Evolutionary conservation across 2,797 vertebrate species (phyloP).

Genomic region (Discoglossus pictus): DNA sequence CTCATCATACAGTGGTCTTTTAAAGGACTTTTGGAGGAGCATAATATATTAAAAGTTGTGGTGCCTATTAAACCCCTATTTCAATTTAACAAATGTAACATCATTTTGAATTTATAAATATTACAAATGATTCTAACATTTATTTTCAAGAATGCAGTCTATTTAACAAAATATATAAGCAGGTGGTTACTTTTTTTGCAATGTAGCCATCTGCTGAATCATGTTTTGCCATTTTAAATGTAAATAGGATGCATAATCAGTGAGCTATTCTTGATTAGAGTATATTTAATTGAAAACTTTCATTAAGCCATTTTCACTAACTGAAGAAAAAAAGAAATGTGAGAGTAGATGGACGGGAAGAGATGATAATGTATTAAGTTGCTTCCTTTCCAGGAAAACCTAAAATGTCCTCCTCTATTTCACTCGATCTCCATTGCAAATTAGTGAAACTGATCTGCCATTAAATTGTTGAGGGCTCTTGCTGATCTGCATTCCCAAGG

Average conservation of each 20-base stretch:
- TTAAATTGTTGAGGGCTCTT: constrained; percentile 12
- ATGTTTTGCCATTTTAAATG: neutral
- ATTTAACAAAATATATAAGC: neutral
- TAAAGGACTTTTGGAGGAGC: too few species aligned
- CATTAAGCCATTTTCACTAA: neutral
- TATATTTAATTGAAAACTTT: constrained; percentile 9
- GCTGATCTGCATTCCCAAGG: constrained; percentile 18
- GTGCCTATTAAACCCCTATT: too few species aligned
- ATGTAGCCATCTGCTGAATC: constrained; percentile 7
- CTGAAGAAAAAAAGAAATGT: constrained; percentile 14
- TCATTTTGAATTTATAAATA: too few species aligned
- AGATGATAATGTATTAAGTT: constrained; percentile 22
- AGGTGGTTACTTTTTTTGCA: neutral
- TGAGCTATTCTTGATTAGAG: neutral
- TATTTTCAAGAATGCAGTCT: neutral
- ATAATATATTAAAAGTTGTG: too few species aligned
- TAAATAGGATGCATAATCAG: constrained; percentile 1
- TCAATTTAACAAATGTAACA: too few species aligned
- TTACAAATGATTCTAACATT: too few species aligned
- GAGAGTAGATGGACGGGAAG: constrained; percentile 1
- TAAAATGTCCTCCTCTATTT: constrained; percentile 33
- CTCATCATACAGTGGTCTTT: too few species aligned
- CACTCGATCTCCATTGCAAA: constrained; percentile 16
- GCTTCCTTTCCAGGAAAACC: constrained; percentile 36
- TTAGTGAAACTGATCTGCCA: constrained; percentile 35